A percentile compares a stretch with the other conserved stretches of the same genome.
phyloP scores from a whole-genome alignment of 2,888 invertebrate genomes.

The Philereme transversata region DNA sequence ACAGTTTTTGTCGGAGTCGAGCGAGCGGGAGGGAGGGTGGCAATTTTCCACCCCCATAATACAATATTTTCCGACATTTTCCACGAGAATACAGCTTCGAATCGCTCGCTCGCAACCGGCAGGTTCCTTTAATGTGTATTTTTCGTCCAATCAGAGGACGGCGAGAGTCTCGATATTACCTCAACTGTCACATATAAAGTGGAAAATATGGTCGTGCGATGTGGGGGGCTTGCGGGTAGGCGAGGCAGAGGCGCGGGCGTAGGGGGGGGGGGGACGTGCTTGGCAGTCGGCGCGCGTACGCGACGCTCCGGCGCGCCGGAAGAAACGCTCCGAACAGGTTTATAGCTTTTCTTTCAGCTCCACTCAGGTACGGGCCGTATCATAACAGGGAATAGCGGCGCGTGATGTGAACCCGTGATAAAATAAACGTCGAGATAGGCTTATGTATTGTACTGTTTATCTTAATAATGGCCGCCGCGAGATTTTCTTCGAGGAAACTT shows the following conservation, averaged over 20 bases:
- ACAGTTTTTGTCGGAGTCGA: conserved; percentile 84
- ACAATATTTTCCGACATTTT: conserved; percentile 85
- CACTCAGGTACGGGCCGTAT: conserved; percentile 83
- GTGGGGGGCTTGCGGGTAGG: conserved; percentile 65
- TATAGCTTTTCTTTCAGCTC: conserved; percentile 85
- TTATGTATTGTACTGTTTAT: conserved; percentile 85
- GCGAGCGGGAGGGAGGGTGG: conserved; percentile 81
- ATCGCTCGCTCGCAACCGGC: conserved; percentile 82
- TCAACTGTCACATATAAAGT: conserved; percentile 86
- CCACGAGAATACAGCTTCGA: conserved; percentile 84
- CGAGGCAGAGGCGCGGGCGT: conserved; percentile 42
- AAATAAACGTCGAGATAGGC: conserved; percentile 84
- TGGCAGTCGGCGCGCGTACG: conserved; percentile 78
- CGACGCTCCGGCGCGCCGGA: conserved; percentile 81
- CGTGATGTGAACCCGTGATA: conserved; percentile 84
- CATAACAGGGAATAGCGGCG: conserved; percentile 84
- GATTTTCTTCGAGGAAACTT: conserved; percentile 64
- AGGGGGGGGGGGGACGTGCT: conserved; percentile 54
- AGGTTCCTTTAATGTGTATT: conserved; percentile 85
- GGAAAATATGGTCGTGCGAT: conserved; percentile 85
- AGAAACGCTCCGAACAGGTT: conserved; percentile 82
- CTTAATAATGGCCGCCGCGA: conserved; percentile 82
- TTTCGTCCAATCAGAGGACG: conserved; percentile 85
- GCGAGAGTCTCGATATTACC: conserved; percentile 85
- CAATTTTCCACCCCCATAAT: conserved; percentile 84